phyloP scores from a whole-genome alignment of 35 echinoderm and acorn worm genomes.

The Patiria miniata region DNA sequence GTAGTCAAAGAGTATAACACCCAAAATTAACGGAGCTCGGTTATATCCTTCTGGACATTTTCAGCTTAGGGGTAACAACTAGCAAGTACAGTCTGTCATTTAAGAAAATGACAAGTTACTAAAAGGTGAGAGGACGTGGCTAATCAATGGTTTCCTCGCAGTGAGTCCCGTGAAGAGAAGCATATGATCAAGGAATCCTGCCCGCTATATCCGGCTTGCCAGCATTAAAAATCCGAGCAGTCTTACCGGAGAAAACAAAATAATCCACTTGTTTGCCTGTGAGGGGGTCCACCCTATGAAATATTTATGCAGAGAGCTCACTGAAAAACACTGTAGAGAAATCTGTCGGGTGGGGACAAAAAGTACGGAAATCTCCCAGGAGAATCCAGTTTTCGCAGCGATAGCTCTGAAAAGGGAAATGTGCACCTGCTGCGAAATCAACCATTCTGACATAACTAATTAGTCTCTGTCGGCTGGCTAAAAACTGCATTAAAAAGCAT shows the following conservation, averaged over 20 bases:
- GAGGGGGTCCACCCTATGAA: background rate
- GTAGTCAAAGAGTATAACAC: background rate
- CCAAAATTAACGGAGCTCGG: background rate
- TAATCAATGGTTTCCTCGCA: conserved; percentile 1
- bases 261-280: background rate
- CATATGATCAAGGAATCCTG: too few relatives aligned
- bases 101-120: background rate
- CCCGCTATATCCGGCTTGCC: too few relatives aligned
- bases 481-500: too few relatives aligned
- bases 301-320: too few relatives aligned
- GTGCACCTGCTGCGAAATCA: background rate
- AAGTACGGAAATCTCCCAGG: too few relatives aligned
- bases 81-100: background rate
- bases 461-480: background rate
- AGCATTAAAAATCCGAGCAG: too few relatives aligned
- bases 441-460: background rate
- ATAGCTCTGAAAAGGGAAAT: background rate
- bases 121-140: conserved; percentile 16
- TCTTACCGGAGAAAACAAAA: too few relatives aligned
- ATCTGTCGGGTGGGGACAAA: too few relatives aligned
- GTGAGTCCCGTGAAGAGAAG: too few relatives aligned
- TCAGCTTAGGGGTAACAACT: conserved; percentile 4
- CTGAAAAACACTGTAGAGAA: too few relatives aligned
- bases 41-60: conserved; percentile 23
- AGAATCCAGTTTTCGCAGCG: too few relatives aligned